Evolutionary conservation across 2,888 invertebrate species (phyloP), one percentile per base, ranked within the genome.

Genomic region (Microdon myrmicae): DNA sequence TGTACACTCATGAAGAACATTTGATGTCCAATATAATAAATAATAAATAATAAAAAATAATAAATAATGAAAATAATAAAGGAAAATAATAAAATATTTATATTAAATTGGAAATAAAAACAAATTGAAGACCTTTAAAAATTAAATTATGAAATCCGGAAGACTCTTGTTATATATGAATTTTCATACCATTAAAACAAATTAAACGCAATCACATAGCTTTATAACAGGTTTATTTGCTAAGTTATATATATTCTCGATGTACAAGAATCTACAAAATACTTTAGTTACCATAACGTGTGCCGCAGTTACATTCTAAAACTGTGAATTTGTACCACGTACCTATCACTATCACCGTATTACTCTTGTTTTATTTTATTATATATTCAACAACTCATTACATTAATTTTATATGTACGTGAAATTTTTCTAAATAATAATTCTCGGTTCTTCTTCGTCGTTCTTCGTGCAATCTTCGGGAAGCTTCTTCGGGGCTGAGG

Each of bases 401-500:
- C 26, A 20, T 16, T 3, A 7, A 19, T 9, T 19, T 26, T 25
- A 20, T 34, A 7, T 25, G n/a, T 41, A 20, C 23, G 56, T 58
- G 28, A 64, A 53, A 20, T 58, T 34, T 9, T 56, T 56, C 47
- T 58, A 58, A 39, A 53, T 64, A 2, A 64, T 34, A 31, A 64
- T 58, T 32, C 32, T 47, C 9, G 37, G 35, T 23, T 64, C 64
- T 8, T 47, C 47, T 17, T 28, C 41, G 2, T 4, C 13, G n/a
- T 58, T 38, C 51, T 58, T 64, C 8, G 7, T 58, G n/a, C 19
- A 35, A 23, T 47, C 34, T 7, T 53, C 58, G 20, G 47, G 51
- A 53, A 53, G 41, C 5, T 58, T 73, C 61, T 77, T 79, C 28
- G 79, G 75, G 26, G 67, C 61, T 13, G 75, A 71, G 14, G 76